Percentiles rank a stretch among this genome's conserved stretches.
These are phyloP conservation scores for Lepus townsendii DNA, from an alignment of 2,797 vertebrate genomes.

Conservation along the genomic window DNA sequence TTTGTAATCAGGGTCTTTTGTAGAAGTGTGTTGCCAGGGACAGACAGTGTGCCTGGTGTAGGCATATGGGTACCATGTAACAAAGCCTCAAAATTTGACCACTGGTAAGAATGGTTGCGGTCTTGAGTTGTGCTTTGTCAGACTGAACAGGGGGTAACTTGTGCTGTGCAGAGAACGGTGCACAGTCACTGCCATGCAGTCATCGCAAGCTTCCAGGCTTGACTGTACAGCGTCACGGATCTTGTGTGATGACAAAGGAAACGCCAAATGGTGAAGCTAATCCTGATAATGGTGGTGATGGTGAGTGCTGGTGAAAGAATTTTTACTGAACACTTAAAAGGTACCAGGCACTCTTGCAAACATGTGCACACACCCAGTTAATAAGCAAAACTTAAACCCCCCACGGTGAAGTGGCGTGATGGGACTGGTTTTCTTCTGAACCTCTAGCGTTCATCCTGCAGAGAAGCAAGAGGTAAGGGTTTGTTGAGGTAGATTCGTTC, in stretches of 20 bases:
- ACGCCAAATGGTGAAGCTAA: not conserved
- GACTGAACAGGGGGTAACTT: not conserved
- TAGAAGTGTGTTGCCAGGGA: not conserved
- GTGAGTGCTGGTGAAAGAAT: no score
- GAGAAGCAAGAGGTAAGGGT: not conserved
- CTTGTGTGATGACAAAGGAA: not conserved
- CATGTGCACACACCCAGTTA: not conserved
- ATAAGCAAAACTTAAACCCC: conserved; percentile 10
- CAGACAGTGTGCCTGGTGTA: not conserved
- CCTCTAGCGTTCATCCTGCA: not conserved
- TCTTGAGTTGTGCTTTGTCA: not conserved
- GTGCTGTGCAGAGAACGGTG: not conserved
- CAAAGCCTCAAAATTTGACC: not conserved
- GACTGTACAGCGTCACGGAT: not conserved
- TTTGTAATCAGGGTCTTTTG: not conserved
- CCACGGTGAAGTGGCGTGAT: not conserved
- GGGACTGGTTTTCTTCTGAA: conserved; percentile 3
- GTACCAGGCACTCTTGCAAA: not conserved
- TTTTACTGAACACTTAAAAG: not conserved
- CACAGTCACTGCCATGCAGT: not conserved
- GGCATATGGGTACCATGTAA: not conserved
- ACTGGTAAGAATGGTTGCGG: not conserved
- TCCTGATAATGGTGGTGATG: not conserved
- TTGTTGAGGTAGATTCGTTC: not conserved
- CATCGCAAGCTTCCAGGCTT: not conserved